Evolutionary conservation across 2,113 vertebrate species (phyloP), one percentile per base, ranked within the genome.

Genomic region (Onychorhynchus coronatus): DNA sequence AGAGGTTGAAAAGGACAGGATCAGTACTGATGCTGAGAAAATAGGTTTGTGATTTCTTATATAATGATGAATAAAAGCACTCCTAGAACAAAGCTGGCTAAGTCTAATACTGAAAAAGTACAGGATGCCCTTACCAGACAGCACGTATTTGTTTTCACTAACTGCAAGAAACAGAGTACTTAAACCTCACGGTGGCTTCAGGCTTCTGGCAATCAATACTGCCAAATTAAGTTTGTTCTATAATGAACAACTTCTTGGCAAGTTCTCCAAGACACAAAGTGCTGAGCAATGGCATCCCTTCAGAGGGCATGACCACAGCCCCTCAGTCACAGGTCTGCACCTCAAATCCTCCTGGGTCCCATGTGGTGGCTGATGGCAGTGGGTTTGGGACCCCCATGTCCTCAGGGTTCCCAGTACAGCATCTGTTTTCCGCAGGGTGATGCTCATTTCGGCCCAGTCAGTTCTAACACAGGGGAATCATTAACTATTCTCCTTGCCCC

Each of bases 201-300:
- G 68, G 66, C 82, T 93, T 74, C 65, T 89, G 52, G 75, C 89
- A 92, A 50, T 89, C 37, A 11, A 24, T 20, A 75, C 8, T 35
- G n/a, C 33, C 73, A 91, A 92, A 95, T 78, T 62, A 93, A 74
- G 52, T 86, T 63, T 73, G 59, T 50, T 68, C 42, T 67, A 1
- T 77, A 96, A 91, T 42, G 42, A 93, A 91, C 89, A 59, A 63
- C 50, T 67, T 23, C 79, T 52, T 63, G 72, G 86, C 79, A 91
- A 85, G 44, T 42, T 91, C 46, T 67, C 46, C 9, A 22, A 75
- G 78, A 71, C 24, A 71, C 33, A 41, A 55, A 81, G 49, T 67
- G 59, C 71, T 91, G 56, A 79, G 55, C 65, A 67, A 63, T n/a
- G 12, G 4, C 37, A 82, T 50, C 68, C 55, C 30, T 86, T 92